Evolutionary conservation across 37 sponge, comb jelly and placozoan species (phyloP), one percentile per base, ranked within the genome.

Genomic region (Haliclona indistincta): DNA sequence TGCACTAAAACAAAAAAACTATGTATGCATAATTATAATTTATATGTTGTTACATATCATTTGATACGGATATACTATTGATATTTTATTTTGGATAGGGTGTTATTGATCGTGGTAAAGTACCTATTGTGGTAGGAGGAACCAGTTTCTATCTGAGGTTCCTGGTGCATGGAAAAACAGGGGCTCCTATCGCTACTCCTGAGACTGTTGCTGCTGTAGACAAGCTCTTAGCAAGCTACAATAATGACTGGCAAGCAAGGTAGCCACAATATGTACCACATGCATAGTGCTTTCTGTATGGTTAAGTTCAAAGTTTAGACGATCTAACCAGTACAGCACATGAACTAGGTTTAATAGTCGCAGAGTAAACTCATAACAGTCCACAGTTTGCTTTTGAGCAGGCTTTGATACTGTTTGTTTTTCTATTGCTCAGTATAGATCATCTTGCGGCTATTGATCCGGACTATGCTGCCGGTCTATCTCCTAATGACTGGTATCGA

Each of bases 51-150:
- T n/a, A n/a, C n/a, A n/a, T n/a, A n/a, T n/a, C n/a, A n/a, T n/a
- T n/a, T n/a, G n/a, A n/a, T n/a, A n/a, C n/a, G n/a, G n/a, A n/a
- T n/a, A n/a, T n/a, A n/a, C n/a, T n/a, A n/a, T n/a, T n/a, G n/a
- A n/a, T n/a, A n/a, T n/a, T n/a, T n/a, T n/a, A n/a, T n/a, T n/a
- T n/a, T n/a, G n/a, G n/a, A n/a, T 13, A 87, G 79, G 78, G 77
- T 51, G 80, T 99, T 40, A 43, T 88, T 0, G 23, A 54, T 13
- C 45, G 81, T 25, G 89, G 87, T 11, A 88, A 74, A 68, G 70
- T 93, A 7, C 99, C 99, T 0, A 77, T 99, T 64, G 80, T 99
- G 43, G 99, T 99, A 4, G 99, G 99, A 8, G 99, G 99, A 3
- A 95, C 99, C 6, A 81, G 92, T 17, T 88, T 92, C 33, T 99